A percentile compares a stretch with the other conserved stretches of the same genome.
These are phyloP conservation scores for Cinclus cinclus DNA, from an alignment of 2,113 vertebrate species.

Conservation along the genomic window DNA sequence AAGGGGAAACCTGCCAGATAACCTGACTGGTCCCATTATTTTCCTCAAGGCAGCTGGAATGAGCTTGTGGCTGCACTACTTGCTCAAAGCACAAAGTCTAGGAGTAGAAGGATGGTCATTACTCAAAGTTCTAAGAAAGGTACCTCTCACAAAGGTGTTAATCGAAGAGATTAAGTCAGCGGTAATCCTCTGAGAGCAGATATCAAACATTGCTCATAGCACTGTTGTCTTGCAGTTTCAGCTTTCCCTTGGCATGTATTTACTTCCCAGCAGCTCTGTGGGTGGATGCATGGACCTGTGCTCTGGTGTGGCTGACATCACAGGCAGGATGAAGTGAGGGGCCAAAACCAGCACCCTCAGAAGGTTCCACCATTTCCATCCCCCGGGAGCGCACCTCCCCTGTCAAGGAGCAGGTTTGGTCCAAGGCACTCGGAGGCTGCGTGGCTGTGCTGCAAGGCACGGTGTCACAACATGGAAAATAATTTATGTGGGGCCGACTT, in stretches of 20 bases:
- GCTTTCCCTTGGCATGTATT: background rate
- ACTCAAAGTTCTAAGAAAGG: background rate
- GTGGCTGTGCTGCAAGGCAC: rapidly evolving
- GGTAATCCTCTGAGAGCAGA: background rate
- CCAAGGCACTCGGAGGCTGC: rapidly evolving
- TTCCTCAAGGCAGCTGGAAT: background rate
- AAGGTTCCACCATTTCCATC: background rate
- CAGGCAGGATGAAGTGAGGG: background rate
- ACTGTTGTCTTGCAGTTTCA: background rate
- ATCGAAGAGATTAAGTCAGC: background rate
- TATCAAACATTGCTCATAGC: background rate
- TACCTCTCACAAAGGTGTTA: background rate
- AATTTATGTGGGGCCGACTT: rapidly evolving
- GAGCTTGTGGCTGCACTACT: background rate
- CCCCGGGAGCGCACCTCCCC: background rate
- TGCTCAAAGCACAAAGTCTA: rapidly evolving
- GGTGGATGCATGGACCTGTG: rapidly evolving
- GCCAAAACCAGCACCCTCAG: background rate
- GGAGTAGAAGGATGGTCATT: background rate
- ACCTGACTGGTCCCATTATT: background rate
- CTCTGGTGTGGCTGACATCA: background rate
- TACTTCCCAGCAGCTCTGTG: background rate
- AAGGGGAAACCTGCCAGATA: background rate
- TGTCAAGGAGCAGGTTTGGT: background rate
- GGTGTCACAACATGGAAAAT: background rate